Percentiles rank a stretch among this genome's conserved stretches.
These are phyloP conservation scores for Corvus cornix DNA, from an alignment of 2,113 vertebrate species.

Conservation along the genomic window DNA sequence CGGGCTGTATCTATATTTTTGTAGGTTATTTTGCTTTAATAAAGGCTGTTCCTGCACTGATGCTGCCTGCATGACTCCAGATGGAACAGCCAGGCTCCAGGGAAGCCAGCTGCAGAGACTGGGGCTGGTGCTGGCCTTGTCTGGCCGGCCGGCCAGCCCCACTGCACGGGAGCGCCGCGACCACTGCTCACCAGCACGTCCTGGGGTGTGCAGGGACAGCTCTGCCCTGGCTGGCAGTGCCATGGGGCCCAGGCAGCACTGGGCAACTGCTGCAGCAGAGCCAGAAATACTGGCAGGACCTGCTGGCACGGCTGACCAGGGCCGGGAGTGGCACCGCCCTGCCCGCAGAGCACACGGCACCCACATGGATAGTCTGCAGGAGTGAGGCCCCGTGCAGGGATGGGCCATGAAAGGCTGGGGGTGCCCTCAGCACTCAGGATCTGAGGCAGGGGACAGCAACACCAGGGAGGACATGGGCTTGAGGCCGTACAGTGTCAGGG, in stretches of 20 bases:
- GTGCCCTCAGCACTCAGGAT: rapidly evolving
- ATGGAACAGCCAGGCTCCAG: not conserved
- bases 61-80: not conserved
- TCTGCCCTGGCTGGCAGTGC: not conserved
- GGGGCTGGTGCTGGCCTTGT: not conserved
- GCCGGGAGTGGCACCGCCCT: not conserved
- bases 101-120: not conserved
- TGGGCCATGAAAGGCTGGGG: not conserved
- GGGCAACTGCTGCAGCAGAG: not conserved
- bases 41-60: conserved; percentile 67
- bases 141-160: rapidly evolving
- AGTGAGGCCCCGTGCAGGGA: rapidly evolving
- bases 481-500: rapidly evolving
- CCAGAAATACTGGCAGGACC: conserved; percentile 52
- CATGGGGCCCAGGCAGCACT: not conserved
- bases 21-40: conserved; percentile 70
- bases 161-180: rapidly evolving
- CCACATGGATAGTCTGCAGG: rapidly evolving
- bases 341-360: rapidly evolving
- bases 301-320: not conserved
- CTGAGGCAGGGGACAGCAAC: rapidly evolving
- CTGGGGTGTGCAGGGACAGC: not conserved
- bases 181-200: rapidly evolving
- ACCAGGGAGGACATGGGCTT: rapidly evolving
- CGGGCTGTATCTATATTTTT: conserved; percentile 64